phyloP scores from a whole-genome alignment of 1,140 invertebrate genomes.

The Drosophila biarmipes region DNA sequence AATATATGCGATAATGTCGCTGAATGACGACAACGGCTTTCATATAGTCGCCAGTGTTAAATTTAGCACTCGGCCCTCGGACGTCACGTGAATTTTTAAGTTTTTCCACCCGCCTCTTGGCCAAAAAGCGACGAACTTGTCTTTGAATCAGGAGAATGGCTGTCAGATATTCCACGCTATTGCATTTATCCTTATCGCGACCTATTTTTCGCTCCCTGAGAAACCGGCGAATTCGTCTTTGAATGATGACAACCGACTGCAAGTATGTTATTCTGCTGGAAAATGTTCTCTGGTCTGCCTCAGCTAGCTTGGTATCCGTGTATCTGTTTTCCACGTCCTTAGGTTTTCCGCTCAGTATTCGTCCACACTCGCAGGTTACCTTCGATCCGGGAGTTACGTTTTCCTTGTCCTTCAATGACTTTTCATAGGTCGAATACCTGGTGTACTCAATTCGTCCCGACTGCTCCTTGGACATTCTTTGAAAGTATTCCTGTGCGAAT shows the following conservation, averaged over 20 bases:
- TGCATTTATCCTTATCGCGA: constrained; percentile 19
- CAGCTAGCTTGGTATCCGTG: background rate
- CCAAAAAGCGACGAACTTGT: constrained; percentile 48
- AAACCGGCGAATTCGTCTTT: constrained; percentile 55
- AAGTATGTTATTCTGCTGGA: constrained; percentile 25
- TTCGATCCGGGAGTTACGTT: constrained; percentile 17
- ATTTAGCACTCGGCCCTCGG: background rate
- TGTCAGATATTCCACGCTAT: constrained; percentile 47
- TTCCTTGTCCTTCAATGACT: constrained; percentile 47
- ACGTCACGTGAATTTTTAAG: constrained; percentile 2
- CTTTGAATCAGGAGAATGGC: constrained; percentile 63
- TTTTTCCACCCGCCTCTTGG: constrained; percentile 28
- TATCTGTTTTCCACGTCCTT: background rate
- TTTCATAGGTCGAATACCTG: constrained; percentile 63
- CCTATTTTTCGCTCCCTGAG: constrained; percentile 36
- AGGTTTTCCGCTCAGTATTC: constrained; percentile 26
- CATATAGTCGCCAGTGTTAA: constrained; percentile 46
- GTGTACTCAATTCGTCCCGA: constrained; percentile 51
- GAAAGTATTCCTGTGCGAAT: constrained; percentile 85
- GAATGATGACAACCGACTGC: constrained; percentile 56
- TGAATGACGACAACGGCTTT: constrained; percentile 57
- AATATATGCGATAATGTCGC: constrained; percentile 51
- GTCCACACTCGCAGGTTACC: constrained; percentile 58
- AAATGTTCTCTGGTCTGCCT: background rate
- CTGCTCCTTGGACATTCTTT: constrained; percentile 81